Base-by-base conservation (phyloP, 2,797 vertebrate species). In the Labroides dimidiatus region DNA sequence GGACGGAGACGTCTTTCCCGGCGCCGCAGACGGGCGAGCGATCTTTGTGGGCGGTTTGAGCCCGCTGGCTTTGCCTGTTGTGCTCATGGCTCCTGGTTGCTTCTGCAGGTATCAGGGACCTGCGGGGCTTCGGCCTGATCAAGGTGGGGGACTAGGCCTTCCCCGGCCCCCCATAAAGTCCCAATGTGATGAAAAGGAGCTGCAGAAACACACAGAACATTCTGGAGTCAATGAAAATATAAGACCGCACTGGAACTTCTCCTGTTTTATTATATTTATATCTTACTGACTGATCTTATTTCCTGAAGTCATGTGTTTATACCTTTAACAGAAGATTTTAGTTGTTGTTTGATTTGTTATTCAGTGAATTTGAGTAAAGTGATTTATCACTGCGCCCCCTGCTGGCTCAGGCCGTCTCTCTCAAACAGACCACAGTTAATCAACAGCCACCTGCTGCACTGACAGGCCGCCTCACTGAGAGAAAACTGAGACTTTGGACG, bases 41-140 rank as follows among this genome's bases (percentile, higher is more conserved):
- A 98, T 97, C 91, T 96, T 99, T 72, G 91, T 95, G 20, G 97
- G 97, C 61, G 96, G 96, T 79, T 98, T 99, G 41, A 99, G 94
- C 78, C 97, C 96, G 69, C 97, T 99, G 45, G 93, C 94, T 64
- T 97, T 98, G 37, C 95, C 93, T 81, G 83, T 39, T 17, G 94
- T 89, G 69, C 93, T 97, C 95, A 96, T 95, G 80, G 92, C 92
- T 82, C 58, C 84, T 52, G 33, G 75, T 79, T 80, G 83, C 33
- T n/a, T 87, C 78, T 72, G 66, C 72, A 54, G 48, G 0, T 43
- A 6, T 15, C 41, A 49, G 19, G 44, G 68, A 47, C 5, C n/a
- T 50, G 58, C 20, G 66, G 49, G 59, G 53, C 11, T 41, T 19
- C 39, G 69, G 56, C 44, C 78, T 58, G 64, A 36, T 72, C 36